Percentiles rank a stretch among this genome's conserved stretches.
Evolutionary conservation across 2,797 vertebrate genomes (phyloP).

Genomic region (Limnodromus scolopaceus): DNA sequence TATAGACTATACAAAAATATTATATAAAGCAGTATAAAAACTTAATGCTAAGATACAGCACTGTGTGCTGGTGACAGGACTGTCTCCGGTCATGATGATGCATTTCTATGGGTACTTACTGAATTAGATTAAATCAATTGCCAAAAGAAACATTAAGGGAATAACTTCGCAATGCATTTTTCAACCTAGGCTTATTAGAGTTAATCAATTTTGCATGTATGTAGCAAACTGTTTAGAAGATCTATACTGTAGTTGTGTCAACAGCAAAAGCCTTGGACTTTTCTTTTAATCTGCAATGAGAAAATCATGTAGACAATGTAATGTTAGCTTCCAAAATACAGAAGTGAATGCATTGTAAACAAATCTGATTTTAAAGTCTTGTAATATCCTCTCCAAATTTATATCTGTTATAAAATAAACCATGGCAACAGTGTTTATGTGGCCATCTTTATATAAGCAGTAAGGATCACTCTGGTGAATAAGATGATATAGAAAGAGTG

Average conservation of each 20-base stretch:
- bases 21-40: not conserved
- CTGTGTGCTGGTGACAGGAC: not conserved
- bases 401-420: not conserved
- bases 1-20: not conserved
- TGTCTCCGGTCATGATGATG: not conserved
- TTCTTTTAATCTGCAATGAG: not conserved
- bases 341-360: not conserved
- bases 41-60: not conserved
- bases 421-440: constrained; percentile 8
- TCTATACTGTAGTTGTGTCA: constrained; percentile 34
- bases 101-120: not conserved
- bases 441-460: not conserved
- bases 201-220: not conserved
- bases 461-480: not conserved
- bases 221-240: constrained; percentile 12
- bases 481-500: not conserved
- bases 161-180: not conserved
- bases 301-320: not conserved
- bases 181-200: not conserved
- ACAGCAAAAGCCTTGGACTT: constrained; percentile 20
- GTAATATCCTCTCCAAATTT: not conserved
- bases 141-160: not conserved
- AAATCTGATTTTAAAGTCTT: not conserved
- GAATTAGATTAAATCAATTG: not conserved
- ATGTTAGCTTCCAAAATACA: not conserved